Conservation (phyloP, 2,888 invertebrate genomes). For the Lochmaea capreae region DNA sequence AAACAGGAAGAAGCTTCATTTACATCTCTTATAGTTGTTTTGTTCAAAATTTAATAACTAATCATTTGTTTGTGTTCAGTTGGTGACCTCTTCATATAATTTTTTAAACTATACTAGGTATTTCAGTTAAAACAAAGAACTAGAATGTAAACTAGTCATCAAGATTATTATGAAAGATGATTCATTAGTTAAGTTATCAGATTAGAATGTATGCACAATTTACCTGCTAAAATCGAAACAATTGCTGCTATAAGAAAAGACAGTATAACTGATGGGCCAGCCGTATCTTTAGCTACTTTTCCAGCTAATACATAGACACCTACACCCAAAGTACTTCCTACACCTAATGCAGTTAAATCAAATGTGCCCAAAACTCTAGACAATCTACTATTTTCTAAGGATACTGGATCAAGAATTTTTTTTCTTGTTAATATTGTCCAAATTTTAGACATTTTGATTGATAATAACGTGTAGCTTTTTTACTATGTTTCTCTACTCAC, state of each 20-base stretch:
- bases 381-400: slow-evolving; percentile 64
- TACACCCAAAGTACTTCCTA: slow-evolving; percentile 87
- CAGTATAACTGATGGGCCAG: slow-evolving; percentile 87
- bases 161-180: background rate
- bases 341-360: slow-evolving; percentile 85
- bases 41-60: slow-evolving; percentile 1
- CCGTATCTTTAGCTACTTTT: slow-evolving; percentile 80
- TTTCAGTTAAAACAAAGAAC: background rate
- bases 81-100: background rate
- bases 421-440: slow-evolving; percentile 61
- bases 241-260: slow-evolving; percentile 89
- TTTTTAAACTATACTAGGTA: background rate
- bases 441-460: slow-evolving; percentile 51
- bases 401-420: slow-evolving; percentile 59
- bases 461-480: background rate
- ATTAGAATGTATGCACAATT: slow-evolving; percentile 38
- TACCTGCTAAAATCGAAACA: slow-evolving; percentile 90
- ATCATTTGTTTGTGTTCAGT: background rate
- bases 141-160: background rate
- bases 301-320: slow-evolving; percentile 92
- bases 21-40: background rate
- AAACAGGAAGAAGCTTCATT: slow-evolving; percentile 46
- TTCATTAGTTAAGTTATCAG: slow-evolving; percentile 15
- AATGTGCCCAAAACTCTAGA: slow-evolving; percentile 81
- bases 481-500: slow-evolving; percentile 16